phyloP scores from a whole-genome alignment of 2,113 vertebrate species.

The Urocitellus parryii region DNA sequence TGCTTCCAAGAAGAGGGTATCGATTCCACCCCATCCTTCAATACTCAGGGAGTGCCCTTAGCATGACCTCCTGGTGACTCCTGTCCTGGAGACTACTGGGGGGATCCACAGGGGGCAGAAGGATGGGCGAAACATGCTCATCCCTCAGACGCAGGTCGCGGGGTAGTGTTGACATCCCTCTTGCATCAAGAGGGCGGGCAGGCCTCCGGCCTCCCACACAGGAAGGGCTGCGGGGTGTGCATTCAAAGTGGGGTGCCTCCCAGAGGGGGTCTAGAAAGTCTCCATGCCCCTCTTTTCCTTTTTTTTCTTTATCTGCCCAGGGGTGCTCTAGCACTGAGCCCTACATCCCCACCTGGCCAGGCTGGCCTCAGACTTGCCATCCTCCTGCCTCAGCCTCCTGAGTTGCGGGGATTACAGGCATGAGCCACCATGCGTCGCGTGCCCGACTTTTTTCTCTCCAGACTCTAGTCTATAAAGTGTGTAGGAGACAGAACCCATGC shows the following conservation, averaged over 20 bases:
- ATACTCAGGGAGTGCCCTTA: neutral
- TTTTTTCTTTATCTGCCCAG: too few species aligned
- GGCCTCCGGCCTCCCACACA: rapidly evolving
- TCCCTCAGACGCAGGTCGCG: neutral
- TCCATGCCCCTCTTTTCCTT: neutral
- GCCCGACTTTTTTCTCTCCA: neutral
- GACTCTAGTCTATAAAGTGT: neutral
- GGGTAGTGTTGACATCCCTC: rapidly evolving
- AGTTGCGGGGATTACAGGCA: too few species aligned
- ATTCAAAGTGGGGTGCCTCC: neutral
- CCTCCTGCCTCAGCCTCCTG: too few species aligned
- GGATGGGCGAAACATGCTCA: neutral
- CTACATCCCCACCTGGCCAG: too few species aligned
- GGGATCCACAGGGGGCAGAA: neutral
- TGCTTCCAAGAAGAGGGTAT: neutral
- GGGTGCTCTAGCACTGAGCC: too few species aligned
- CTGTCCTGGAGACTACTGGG: neutral
- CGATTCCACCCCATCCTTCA: neutral
- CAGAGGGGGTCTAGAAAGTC: too few species aligned
- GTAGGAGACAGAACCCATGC: neutral
- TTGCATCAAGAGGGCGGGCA: neutral
- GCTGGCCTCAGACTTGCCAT: too few species aligned
- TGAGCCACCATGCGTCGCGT: too few species aligned
- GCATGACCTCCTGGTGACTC: neutral
- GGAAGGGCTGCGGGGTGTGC: too few species aligned